Evolutionary conservation across 2,888 invertebrate species (phyloP).

Genomic region (Harmothoe impar): DNA sequence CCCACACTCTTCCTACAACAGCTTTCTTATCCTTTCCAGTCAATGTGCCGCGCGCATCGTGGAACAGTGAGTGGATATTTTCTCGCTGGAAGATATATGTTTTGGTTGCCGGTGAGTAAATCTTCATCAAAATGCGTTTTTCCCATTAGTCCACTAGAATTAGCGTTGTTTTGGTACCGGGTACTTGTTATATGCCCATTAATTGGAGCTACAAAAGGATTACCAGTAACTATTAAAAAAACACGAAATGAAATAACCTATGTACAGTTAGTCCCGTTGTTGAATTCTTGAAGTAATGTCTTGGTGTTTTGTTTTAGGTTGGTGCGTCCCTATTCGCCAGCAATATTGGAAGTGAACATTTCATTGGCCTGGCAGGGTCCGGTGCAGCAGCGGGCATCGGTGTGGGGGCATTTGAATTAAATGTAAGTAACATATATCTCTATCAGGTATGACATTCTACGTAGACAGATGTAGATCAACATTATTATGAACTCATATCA

Average conservation of each 20-base stretch:
- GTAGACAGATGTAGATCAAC: too few species aligned
- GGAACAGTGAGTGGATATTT: slow-evolving; percentile 84
- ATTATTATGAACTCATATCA: background rate
- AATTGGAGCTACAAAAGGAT: too few species aligned
- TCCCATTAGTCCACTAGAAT: too few species aligned
- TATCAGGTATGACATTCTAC: background rate
- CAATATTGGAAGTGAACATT: slow-evolving; percentile 76
- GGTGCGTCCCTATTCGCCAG: slow-evolving; percentile 78
- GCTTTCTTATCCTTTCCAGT: slow-evolving; percentile 73
- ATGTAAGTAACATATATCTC: slow-evolving; percentile 69
- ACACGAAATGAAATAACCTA: too few species aligned
- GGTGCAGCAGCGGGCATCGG: slow-evolving; percentile 75
- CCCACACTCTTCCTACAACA: too few species aligned
- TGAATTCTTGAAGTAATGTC: too few species aligned
- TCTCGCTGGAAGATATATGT: slow-evolving; percentile 84
- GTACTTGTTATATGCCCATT: too few species aligned
- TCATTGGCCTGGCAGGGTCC: slow-evolving; percentile 65
- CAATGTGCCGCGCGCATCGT: slow-evolving; percentile 79
- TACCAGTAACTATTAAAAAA: too few species aligned
- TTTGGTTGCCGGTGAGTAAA: slow-evolving; percentile 84
- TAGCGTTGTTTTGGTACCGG: too few species aligned
- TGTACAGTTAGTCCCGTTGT: too few species aligned
- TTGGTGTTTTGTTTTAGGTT: slow-evolving; percentile 70
- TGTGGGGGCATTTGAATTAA: slow-evolving; percentile 74
- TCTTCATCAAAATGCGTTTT: too few species aligned